Evolutionary conservation across 2,113 vertebrate genomes (phyloP).

Genomic region (Oriolus oriolus): DNA sequence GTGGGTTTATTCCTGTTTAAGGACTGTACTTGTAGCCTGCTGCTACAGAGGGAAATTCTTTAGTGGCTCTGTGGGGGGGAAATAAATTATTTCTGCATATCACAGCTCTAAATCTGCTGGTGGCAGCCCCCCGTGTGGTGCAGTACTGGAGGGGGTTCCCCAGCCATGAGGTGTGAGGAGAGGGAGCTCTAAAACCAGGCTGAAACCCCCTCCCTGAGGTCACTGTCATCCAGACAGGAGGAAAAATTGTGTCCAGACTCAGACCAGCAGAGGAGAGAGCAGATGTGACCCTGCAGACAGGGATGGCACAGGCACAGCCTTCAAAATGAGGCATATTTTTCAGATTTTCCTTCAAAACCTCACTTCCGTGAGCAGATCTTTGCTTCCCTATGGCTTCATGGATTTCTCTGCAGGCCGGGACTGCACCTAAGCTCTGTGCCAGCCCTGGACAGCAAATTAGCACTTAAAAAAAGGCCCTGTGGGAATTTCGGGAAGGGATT

Average conservation of each 20-base stretch:
- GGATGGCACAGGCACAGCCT: neutral
- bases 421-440: neutral
- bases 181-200: neutral
- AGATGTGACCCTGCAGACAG: neutral
- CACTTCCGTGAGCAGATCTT: fast-evolving
- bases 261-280: neutral
- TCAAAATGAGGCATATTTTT: neutral
- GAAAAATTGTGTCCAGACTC: neutral
- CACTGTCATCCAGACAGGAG: neutral
- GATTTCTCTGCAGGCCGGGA: neutral
- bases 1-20: neutral
- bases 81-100: neutral
- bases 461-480: neutral
- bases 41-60: neutral
- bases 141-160: fast-evolving
- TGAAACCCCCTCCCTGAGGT: neutral
- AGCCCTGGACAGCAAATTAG: neutral
- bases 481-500: neutral
- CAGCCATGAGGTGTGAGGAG: neutral
- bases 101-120: neutral
- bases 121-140: neutral
- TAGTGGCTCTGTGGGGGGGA: fast-evolving
- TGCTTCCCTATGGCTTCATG: fast-evolving
- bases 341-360: neutral
- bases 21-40: neutral